Base-by-base conservation (phyloP, 2,797 vertebrate genomes). In the Chelonia mydas region DNA sequence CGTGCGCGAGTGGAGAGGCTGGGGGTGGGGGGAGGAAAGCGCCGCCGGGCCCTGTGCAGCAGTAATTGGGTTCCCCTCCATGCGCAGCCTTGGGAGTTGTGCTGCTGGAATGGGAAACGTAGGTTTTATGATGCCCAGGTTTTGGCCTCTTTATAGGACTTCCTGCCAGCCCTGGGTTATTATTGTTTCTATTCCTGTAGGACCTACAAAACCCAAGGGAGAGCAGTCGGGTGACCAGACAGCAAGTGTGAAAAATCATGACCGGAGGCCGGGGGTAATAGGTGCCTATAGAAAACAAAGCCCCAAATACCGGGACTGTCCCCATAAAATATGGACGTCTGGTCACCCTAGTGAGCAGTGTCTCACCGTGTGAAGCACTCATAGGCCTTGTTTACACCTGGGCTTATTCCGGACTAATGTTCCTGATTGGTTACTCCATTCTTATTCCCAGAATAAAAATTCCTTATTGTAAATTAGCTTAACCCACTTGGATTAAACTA, bases 41-140 rank as follows among this genome's bases (percentile, higher is more conserved):
- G 13, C 17, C 2, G 17, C 3, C 5, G 9, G 1, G 1, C 9
- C n/a, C 19, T 21, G n/a, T 76, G 74, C 45, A 23, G n/a, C 4
- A 21, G n/a, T n/a, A 21, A 72, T 72, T 72, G n/a, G 8, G 33
- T 68, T 21, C 61, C 61, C 33, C 61, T 5, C 2, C 12, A 12
- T 28, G 27, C 55, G 12, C 61, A 5, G 5, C 2, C 3, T 17
- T 68, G 33, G 17, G 61, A 3, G 33, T 19, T 10, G 16, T 68
- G 33, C 16, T 37, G 61, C 33, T 68, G 8, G 19, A 19, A 68
- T 19, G 33, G 17, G 17, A 21, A 17, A 10, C 5, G 9, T 10
- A n/a, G 61, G 33, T 16, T 4, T 17, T 53, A 53, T 17, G 17
- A 33, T 65, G 31, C 16, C 31, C 33, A 5, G 7, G 15, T n/a